Evolutionary conservation across 2,888 invertebrate genomes (phyloP), one percentile per base, ranked within the genome.

Genomic region (Galeopsomyia nigrocyanea): DNA sequence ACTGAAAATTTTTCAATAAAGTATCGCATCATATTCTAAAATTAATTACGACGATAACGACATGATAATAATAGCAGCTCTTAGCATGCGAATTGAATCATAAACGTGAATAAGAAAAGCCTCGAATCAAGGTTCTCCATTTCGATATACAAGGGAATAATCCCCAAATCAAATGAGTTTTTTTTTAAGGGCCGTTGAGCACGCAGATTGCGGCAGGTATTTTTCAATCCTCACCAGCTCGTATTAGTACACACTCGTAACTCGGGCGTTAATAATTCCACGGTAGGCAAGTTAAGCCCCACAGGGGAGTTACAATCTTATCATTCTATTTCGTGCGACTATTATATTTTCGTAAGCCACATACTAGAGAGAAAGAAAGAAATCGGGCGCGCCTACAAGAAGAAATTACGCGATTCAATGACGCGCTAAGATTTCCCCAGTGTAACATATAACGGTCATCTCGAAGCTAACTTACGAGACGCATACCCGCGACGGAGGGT

Each of bases 341-440:
- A 39, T 39, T 39, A 39, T 39, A 39, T 9, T 39, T 39, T 13
- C 39, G 13, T 39, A 39, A 39, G 39, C 39, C 39, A 39, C 39
- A 39, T 3, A 39, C 2, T n/a, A 16, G 53, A 10, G 49, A 68
- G 53, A 51, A 9, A 5, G 46, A 21, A 16, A 21, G 47, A 3
- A 17, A 60, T 49, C 49, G 51, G 58, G 19, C 7, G 39, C 50
- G 46, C 7, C 13, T 39, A 19, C 6, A 14, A 56, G 22, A 68
- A 68, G 60, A 62, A 73, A 73, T 65, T 69, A 70, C 57, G 56
- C 58, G 50, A 66, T 62, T 63, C 71, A 75, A 75, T 68, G 72
- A 66, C 57, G 67, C 55, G 47, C 21, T 66, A 70, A 73, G 70
- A 73, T 73, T 75, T 75, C 75, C 75, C 75, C 22, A 0, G 75